Conservation (phyloP, 2,888 invertebrate species). For the Syrphus vitripennis region DNA sequence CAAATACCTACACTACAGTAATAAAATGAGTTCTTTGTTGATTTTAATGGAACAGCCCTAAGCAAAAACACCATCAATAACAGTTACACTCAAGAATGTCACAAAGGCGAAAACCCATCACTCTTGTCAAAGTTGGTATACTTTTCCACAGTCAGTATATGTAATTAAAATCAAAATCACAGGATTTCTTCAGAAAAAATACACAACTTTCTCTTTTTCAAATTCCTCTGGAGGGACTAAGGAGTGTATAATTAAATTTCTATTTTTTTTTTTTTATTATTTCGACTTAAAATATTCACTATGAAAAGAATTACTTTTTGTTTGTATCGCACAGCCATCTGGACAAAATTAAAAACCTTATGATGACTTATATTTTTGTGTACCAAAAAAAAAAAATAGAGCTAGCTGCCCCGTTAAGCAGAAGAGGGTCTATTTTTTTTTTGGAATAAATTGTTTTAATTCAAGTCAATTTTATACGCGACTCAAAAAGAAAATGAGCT, state of each 20-base stretch:
- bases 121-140: background rate
- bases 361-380: constrained; percentile 15
- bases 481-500: background rate
- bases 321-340: background rate
- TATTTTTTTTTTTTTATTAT: background rate
- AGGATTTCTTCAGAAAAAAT: background rate
- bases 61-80: background rate
- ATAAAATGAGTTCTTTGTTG: too few species aligned
- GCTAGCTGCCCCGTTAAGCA: constrained; percentile 20
- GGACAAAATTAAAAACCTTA: constrained; percentile 27
- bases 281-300: constrained; percentile 1
- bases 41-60: background rate
- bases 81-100: background rate
- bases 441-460: constrained; percentile 53
- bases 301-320: background rate
- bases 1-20: too few species aligned
- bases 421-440: background rate
- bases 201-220: background rate
- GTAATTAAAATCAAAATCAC: background rate
- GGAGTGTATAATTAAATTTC: constrained; percentile 3
- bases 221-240: background rate
- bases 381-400: background rate
- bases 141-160: background rate
- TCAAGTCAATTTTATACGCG: constrained; percentile 24
- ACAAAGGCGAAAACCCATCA: background rate